phyloP scores from a whole-genome alignment of 2,113 vertebrate genomes.

The Brachyhypopomus gauderio region DNA sequence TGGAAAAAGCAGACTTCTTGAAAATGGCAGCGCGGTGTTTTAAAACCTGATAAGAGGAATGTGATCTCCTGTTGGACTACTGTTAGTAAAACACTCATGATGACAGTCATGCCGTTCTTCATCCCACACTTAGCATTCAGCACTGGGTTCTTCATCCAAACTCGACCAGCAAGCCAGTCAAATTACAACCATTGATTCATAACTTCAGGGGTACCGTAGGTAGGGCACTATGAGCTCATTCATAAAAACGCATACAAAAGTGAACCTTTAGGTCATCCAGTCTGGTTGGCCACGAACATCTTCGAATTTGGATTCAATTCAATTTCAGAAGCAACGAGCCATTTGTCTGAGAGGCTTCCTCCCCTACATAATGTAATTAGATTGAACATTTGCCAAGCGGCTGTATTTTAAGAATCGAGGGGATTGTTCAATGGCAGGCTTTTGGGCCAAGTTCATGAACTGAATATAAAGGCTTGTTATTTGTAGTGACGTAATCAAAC shows the following conservation, averaged over 20 bases:
- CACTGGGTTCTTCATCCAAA: constrained; percentile 14
- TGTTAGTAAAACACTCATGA: neutral
- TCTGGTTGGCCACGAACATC: constrained; percentile 55
- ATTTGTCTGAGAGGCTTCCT: constrained; percentile 62
- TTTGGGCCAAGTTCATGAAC: constrained; percentile 31
- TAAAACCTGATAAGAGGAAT: neutral
- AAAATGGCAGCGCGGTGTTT: neutral
- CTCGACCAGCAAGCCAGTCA: constrained; percentile 30
- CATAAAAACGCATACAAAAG: constrained; percentile 45
- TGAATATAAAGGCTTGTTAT: constrained; percentile 43
- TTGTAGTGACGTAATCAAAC: constrained; percentile 39
- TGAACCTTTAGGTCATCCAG: constrained; percentile 31
- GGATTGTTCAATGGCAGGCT: constrained; percentile 39
- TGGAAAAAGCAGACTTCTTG: no score
- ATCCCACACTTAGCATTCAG: neutral
- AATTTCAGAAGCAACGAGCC: constrained; percentile 52
- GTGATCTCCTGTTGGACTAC: neutral
- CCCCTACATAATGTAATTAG: constrained; percentile 66
- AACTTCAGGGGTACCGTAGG: neutral
- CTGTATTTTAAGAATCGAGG: constrained; percentile 49
- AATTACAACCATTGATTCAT: constrained; percentile 11
- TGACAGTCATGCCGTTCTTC: neutral
- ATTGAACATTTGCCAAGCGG: constrained; percentile 60
- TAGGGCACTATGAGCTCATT: constrained; percentile 37
- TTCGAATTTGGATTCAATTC: constrained; percentile 49